Base-by-base conservation (phyloP, 2,113 vertebrate genomes). In the Trichomycterus rosablanca region DNA sequence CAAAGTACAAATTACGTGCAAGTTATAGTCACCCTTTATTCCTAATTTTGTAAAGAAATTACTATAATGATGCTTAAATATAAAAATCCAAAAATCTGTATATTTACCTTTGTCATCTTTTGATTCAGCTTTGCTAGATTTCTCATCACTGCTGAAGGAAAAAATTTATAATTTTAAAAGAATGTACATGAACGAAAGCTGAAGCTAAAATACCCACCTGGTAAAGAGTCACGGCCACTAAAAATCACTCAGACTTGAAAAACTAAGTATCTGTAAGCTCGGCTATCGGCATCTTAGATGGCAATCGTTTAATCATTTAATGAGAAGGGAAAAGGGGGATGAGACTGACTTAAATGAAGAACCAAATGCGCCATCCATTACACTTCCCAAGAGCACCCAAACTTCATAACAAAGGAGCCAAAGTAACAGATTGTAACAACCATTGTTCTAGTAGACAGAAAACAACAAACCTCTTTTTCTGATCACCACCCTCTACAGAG, bases 391-490 rank as follows among this genome's bases (percentile, higher is more conserved):
- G 80, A 81, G 78, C 80, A 86, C 80, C 86, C 84, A 83, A 78
- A 73, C 80, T 83, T 81, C 76, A 77, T 83, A 84, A 78, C 75
- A 84, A 82, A 90, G 89, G 67, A 84, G 86, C 90, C 91, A 88
- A 89, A 83, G 89, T 88, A 88, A 94, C 80, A 92, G 90, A 92
- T 65, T 65, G 51, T 56, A 90, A 93, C 84, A 96, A 88, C 92
- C 89, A 94, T 91, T 95, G 83, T 89, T 93, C 92, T 93, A 96
- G 76, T 93, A 97, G 90, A 92, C 92, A 97, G 91, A 95, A 98
- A 91, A 90, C 82, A 90, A 98, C 95, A 95, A 98, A 97, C 95
- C 95, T 97, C 92, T 88, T 93, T 89, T 91, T 97, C 91, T 93
- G 93, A 95, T 96, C 94, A 93, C 82, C 92, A 80, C 92, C 93